Evolutionary conservation across 1,140 invertebrate species (phyloP).

Genomic region (Leptopilina clavipes): DNA sequence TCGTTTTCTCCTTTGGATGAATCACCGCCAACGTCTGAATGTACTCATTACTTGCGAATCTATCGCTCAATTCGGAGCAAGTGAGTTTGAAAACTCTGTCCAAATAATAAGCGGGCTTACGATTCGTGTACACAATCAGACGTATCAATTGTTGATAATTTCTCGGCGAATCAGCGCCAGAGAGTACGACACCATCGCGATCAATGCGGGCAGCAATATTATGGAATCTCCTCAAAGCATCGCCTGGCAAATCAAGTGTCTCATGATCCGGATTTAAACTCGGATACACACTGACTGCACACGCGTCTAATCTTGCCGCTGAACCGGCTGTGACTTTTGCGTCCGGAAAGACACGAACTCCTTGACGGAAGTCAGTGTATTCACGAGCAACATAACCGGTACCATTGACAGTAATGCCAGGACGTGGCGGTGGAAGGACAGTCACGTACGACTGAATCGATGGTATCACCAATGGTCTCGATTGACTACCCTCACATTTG

Average conservation of each 20-base stretch:
- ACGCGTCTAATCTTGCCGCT: conserved; percentile 86
- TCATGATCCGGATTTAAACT: conserved; percentile 96
- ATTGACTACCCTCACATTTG: conserved; percentile 76
- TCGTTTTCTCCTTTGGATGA: conserved; percentile 71
- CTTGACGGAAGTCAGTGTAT: conserved; percentile 88
- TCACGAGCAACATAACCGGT: conserved; percentile 88
- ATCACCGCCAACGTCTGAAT: conserved; percentile 85
- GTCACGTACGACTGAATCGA: conserved; percentile 89
- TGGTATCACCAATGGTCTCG: conserved; percentile 75
- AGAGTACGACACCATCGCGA: conserved; percentile 88
- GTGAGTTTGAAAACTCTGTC: conserved; percentile 95
- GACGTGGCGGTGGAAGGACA: conserved; percentile 89
- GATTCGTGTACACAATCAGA: conserved; percentile 93
- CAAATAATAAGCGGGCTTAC: conserved; percentile 94
- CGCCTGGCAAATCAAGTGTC: conserved; percentile 84
- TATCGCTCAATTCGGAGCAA: conserved; percentile 93
- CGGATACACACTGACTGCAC: conserved; percentile 93
- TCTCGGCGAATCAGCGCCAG: conserved; percentile 88
- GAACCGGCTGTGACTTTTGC: conserved; percentile 81
- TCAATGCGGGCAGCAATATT: conserved; percentile 86
- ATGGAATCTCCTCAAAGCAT: conserved; percentile 81
- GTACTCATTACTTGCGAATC: conserved; percentile 96
- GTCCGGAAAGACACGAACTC: conserved; percentile 89
- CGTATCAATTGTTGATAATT: conserved; percentile 91
- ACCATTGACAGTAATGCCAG: conserved; percentile 89